Evolutionary conservation across 2,797 vertebrate species (phyloP).

Genomic region (Acrossocheilus fasciatus): DNA sequence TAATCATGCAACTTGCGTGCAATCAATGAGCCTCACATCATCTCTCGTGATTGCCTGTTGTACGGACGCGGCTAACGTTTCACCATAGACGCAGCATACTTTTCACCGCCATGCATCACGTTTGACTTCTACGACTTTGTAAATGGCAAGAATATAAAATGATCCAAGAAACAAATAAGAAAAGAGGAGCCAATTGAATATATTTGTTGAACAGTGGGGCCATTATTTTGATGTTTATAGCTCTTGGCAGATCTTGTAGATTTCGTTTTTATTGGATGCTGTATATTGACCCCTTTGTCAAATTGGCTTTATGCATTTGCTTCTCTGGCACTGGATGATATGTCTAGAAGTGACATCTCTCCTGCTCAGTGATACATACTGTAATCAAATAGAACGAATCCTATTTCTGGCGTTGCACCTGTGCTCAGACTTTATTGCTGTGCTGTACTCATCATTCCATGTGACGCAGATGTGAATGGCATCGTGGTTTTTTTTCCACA

Average conservation of each 20-base stretch:
- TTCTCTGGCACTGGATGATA: slow-evolving; percentile 54
- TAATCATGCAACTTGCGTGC: slow-evolving; percentile 53
- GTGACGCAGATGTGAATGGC: slow-evolving; percentile 54
- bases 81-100: slow-evolving; percentile 9
- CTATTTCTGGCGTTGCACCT: slow-evolving; percentile 63
- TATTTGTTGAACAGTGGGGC: slow-evolving; percentile 47
- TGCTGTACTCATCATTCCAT: slow-evolving; percentile 49
- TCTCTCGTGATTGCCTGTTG: slow-evolving; percentile 48
- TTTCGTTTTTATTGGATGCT: slow-evolving; percentile 50
- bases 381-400: slow-evolving; percentile 62
- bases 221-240: slow-evolving; percentile 58
- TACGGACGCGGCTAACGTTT: slow-evolving; percentile 38
- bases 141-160: slow-evolving; percentile 50
- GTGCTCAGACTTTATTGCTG: slow-evolving; percentile 60
- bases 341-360: slow-evolving; percentile 55
- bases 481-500: slow-evolving; percentile 41
- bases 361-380: slow-evolving; percentile 53
- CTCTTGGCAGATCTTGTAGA: slow-evolving; percentile 57
- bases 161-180: slow-evolving; percentile 38
- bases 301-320: slow-evolving; percentile 59
- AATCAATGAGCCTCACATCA: slow-evolving; percentile 51
- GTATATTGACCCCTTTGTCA: slow-evolving; percentile 62
- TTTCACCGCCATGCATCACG: slow-evolving; percentile 34
- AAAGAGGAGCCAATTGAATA: slow-evolving; percentile 51
- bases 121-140: slow-evolving; percentile 52